These are phyloP conservation scores for Centropyge bicolor DNA, from an alignment of 2,797 vertebrate species.

Conservation along the genomic window DNA sequence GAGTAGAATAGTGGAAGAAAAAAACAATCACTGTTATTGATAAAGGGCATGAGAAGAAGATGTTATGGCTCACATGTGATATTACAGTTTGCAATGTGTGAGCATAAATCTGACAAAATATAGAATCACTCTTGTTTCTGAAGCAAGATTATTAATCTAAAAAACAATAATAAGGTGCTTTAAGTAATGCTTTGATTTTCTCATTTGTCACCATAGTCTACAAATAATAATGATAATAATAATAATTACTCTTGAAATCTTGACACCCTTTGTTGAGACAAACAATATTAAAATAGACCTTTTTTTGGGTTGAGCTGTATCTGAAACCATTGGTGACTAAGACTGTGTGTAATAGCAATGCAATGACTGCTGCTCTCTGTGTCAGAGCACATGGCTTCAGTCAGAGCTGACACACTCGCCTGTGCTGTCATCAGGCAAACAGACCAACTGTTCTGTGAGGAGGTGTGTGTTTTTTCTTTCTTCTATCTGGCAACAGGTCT, in stretches of 20 bases:
- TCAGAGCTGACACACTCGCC: conserved; percentile 66
- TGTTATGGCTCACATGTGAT: neutral
- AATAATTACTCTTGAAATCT: neutral
- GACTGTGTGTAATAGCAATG: conserved; percentile 37
- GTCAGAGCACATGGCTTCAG: conserved; percentile 76
- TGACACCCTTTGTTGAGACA: neutral
- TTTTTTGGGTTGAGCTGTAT: conserved; percentile 41
- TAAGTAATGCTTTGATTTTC: no score
- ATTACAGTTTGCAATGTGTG: neutral
- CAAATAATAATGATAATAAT: neutral
- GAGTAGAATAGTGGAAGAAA: neutral
- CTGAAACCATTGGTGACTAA: conserved; percentile 54
- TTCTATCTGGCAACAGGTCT: conserved; percentile 28
- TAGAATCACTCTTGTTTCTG: neutral
- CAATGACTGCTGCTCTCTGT: conserved; percentile 53
- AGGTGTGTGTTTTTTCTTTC: conserved; percentile 15
- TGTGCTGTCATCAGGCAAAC: conserved; percentile 64
- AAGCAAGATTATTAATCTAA: neutral
- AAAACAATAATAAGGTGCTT: no score
- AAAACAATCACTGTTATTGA: neutral
- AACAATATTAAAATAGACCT: neutral
- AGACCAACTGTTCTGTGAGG: conserved; percentile 56
- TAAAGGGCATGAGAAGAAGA: neutral
- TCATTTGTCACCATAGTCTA: neutral
- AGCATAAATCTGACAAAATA: neutral